Conservation (phyloP, 2,113 vertebrate species). For the Halcyon malimbica region DNA sequence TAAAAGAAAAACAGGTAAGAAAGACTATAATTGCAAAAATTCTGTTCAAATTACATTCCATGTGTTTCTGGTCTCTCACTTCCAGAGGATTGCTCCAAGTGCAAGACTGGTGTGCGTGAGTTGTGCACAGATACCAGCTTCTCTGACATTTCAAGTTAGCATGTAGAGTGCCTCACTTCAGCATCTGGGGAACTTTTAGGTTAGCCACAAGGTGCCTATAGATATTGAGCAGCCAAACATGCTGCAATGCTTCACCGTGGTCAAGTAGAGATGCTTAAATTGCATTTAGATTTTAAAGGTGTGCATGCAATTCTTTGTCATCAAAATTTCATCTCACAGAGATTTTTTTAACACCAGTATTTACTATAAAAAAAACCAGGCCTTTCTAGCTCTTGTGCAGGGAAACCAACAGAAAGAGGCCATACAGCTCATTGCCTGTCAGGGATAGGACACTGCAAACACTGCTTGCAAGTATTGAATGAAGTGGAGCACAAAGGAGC, state of each 20-base stretch:
- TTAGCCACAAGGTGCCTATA: not conserved
- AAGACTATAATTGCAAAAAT: not conserved
- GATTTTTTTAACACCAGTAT: not conserved
- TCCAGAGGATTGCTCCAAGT: not conserved
- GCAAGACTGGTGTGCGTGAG: not conserved
- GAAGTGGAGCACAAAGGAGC: not conserved
- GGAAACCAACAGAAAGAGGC: not conserved
- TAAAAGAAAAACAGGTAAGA: not conserved
- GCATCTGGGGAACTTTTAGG: not conserved
- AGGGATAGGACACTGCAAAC: not conserved
- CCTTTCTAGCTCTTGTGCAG: not conserved
- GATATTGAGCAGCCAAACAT: not conserved
- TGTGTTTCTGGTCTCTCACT: not conserved
- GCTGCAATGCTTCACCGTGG: not conserved
- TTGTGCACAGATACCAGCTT: not conserved
- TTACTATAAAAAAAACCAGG: not conserved
- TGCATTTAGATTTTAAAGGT: not conserved
- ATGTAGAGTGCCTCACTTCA: not conserved
- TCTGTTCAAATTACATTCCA: not conserved
- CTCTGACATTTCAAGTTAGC: not conserved
- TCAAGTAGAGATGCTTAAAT: not conserved
- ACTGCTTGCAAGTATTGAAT: not conserved
- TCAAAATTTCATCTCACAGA: not conserved
- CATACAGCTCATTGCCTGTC: not conserved
- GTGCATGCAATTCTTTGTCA: not conserved